Evolutionary conservation across 2,797 vertebrate genomes (phyloP), one percentile per base, ranked within the genome.

Genomic region (Acridotheres tristis): DNA sequence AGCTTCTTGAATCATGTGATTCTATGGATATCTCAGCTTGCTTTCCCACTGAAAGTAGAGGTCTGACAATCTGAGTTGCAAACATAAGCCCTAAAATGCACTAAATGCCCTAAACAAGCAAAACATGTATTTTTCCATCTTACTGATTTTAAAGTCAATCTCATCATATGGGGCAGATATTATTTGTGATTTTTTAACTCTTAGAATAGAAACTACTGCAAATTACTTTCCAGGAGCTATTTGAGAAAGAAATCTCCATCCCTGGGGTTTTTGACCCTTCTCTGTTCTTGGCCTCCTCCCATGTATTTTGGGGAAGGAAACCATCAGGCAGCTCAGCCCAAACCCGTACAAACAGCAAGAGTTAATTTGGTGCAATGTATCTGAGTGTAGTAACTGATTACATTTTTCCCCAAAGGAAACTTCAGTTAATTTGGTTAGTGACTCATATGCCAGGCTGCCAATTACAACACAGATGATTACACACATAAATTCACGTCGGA

Each of bases 401-500:
- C 96, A 97, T 97, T 98, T 98, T 97, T 97, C 97, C 97, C 98
- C 95, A 97, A 97, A 98, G 98, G 97, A 98, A 98, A 98, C 97
- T 98, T 97, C 96, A 97, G 97, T 98, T 98, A 97, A 98, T 98
- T 97, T 97, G 97, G 97, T 97, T 87, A 91, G 96, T 98, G 98
- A 98, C 97, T 98, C 98, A 98, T 97, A 96, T 97, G 95, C 97
- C 97, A 97, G 97, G 94, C 97, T 97, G 97, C 98, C 97, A 97
- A 97, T 98, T 97, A 97, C 96, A 96, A 97, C 97, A 98, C 96
- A 97, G 97, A 96, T 96, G 94, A 95, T 95, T 97, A 97, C 96
- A 97, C 96, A 97, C 96, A 94, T 94, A 94, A 86, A 95, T 95
- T 96, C 96, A 96, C 45, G 18, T 88, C 62, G 79, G 71, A 96